phyloP scores from a whole-genome alignment of 2,888 invertebrate species.

The Drosophila merina region DNA sequence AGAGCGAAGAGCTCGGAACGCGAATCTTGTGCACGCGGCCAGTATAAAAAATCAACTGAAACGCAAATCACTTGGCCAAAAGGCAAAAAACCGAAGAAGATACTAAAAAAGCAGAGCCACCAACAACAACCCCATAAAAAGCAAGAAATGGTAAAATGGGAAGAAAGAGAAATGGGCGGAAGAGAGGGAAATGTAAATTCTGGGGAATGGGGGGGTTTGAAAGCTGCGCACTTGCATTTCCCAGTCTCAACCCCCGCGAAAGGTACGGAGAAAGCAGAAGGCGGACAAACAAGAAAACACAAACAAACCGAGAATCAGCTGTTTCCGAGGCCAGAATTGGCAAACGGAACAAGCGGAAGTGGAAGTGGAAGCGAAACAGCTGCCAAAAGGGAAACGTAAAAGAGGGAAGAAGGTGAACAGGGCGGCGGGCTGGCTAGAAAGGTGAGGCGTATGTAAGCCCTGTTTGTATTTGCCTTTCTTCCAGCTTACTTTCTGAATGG shows the following conservation, averaged over 20 bases:
- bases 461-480: constrained; percentile 26
- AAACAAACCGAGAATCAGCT: constrained; percentile 54
- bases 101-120: constrained; percentile 42
- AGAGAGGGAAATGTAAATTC: constrained; percentile 21
- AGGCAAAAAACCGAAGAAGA: constrained; percentile 58
- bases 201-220: constrained; percentile 6
- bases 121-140: constrained; percentile 42
- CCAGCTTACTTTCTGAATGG: constrained; percentile 1
- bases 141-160: constrained; percentile 22
- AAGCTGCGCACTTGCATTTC: constrained; percentile 71
- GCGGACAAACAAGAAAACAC: constrained; percentile 12
- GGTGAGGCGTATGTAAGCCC: constrained; percentile 29
- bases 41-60: constrained; percentile 69
- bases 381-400: not conserved
- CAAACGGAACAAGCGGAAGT: constrained; percentile 55
- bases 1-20: constrained; percentile 29
- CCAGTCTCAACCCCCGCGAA: constrained; percentile 29
- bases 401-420: not conserved
- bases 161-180: constrained; percentile 3
- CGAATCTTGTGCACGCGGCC: constrained; percentile 61
- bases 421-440: not conserved
- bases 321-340: constrained; percentile 47
- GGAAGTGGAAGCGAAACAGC: constrained; percentile 56
- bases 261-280: constrained; percentile 1
- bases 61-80: constrained; percentile 62